Conservation (phyloP, 2,797 vertebrate genomes). For the Anguilla marmorata region DNA sequence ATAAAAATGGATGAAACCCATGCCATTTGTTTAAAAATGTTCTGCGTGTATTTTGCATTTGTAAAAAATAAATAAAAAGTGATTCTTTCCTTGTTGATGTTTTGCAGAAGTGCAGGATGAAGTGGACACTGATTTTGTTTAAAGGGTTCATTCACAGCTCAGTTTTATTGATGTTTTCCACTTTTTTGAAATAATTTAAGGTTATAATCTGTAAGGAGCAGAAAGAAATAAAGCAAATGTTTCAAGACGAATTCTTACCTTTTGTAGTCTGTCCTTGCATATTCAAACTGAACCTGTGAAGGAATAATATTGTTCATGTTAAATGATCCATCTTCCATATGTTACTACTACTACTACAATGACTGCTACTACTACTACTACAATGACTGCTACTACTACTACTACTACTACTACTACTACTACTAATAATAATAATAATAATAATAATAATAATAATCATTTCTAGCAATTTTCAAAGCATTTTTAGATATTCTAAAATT, state of each 20-base stretch:
- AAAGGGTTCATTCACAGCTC: conserved; percentile 38
- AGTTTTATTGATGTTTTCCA: conserved; percentile 49
- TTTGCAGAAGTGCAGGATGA: conserved; percentile 36
- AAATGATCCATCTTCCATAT: not conserved
- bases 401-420: not conserved
- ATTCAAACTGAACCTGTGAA: not conserved
- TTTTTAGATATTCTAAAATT: not conserved
- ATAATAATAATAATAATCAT: not conserved
- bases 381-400: too few relatives aligned
- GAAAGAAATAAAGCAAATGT: conserved; percentile 49
- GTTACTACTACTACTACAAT: not conserved
- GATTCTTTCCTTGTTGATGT: conserved; percentile 33
- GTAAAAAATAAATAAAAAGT: conserved; percentile 37
- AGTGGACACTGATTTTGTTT: conserved; percentile 33
- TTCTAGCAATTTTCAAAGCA: not conserved
- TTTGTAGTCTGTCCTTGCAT: not conserved
- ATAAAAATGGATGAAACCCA: conserved; percentile 56
- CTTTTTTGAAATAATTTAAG: conserved; percentile 46
- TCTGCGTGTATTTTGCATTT: conserved; percentile 48
- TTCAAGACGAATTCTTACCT: conserved; percentile 40
- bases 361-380: not conserved
- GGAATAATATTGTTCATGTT: not conserved
- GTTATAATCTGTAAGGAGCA: conserved; percentile 58
- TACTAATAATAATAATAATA: not conserved
- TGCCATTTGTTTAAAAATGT: conserved; percentile 40